phyloP scores from a whole-genome alignment of 2,888 invertebrate genomes.

The Agrochola macilenta region DNA sequence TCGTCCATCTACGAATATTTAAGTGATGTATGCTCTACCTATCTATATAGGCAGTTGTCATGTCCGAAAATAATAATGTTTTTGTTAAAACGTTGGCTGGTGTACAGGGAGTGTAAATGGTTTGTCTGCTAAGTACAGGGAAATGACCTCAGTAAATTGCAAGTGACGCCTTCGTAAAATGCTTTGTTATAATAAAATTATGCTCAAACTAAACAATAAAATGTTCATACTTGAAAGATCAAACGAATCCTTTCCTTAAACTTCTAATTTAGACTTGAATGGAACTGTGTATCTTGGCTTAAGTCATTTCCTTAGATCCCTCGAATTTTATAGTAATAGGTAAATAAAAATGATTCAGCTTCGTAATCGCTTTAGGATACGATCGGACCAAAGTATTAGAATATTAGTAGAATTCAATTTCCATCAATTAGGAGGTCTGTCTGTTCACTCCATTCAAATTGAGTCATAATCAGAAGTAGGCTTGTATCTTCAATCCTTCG shows the following conservation, averaged over 20 bases:
- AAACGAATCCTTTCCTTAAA: not conserved
- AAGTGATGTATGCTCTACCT: slow-evolving; percentile 30
- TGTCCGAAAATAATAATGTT: not conserved
- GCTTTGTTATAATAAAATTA: slow-evolving; percentile 6
- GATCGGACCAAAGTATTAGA: not conserved
- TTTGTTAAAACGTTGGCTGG: slow-evolving; percentile 8
- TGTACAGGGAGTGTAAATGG: not conserved
- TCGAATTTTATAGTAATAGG: not conserved
- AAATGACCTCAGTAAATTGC: slow-evolving; percentile 29
- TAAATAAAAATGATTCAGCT: slow-evolving; percentile 3
- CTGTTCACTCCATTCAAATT: slow-evolving; percentile 19
- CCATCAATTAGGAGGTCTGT: not conserved
- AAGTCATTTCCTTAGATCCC: too few species aligned
- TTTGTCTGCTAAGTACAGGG: slow-evolving; percentile 10
- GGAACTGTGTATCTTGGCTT: not conserved
- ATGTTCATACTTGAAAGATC: not conserved
- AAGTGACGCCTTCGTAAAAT: slow-evolving; percentile 8
- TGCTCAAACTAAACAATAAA: not conserved
- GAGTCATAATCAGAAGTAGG: slow-evolving; percentile 30
- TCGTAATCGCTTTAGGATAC: not conserved
- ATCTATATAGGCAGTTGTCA: slow-evolving; percentile 16
- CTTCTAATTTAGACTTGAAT: not conserved
- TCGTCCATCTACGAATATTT: slow-evolving; percentile 32
- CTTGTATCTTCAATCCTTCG: slow-evolving; percentile 39
- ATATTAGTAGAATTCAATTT: not conserved